These are phyloP conservation scores for Hephaestus fuliginosus DNA, from an alignment of 2,797 vertebrate species.

Conservation along the genomic window DNA sequence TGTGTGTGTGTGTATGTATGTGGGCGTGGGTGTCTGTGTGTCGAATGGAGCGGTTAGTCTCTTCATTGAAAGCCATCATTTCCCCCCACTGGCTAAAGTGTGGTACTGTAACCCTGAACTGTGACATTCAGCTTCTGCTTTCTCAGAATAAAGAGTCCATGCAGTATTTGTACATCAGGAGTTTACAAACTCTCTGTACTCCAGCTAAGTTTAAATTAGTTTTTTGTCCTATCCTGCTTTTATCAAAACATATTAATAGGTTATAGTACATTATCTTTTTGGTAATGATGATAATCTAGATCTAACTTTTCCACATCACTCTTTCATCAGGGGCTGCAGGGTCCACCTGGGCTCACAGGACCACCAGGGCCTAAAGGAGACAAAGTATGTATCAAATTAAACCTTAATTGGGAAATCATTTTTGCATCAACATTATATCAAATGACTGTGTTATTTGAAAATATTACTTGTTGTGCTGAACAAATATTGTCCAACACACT, in stretches of 20 bases:
- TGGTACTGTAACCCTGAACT: conserved; percentile 37
- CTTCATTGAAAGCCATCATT: conserved; percentile 13
- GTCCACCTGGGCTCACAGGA: conserved; percentile 79
- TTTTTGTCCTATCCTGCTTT: not conserved
- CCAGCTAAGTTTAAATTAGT: not conserved
- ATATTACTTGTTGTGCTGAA: not conserved
- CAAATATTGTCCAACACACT: not conserved
- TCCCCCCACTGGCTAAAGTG: conserved; percentile 56
- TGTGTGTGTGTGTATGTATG: conserved; percentile 13
- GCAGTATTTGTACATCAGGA: not conserved
- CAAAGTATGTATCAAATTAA: conserved; percentile 75
- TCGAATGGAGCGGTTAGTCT: not conserved
- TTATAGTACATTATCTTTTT: not conserved
- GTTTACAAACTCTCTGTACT: not conserved
- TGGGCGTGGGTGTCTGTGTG: not conserved
- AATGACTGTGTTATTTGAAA: not conserved
- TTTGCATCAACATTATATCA: not conserved
- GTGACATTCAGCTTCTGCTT: not conserved
- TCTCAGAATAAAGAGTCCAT: not conserved
- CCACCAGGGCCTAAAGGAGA: conserved; percentile 84
- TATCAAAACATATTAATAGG: not conserved
- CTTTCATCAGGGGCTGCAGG: conserved; percentile 73
- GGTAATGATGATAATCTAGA: not conserved
- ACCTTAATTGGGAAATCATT: not conserved
- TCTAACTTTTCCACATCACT: not conserved